Evolutionary conservation across 2,888 invertebrate genomes (phyloP).

Genomic region (Synergus laeviventris): DNA sequence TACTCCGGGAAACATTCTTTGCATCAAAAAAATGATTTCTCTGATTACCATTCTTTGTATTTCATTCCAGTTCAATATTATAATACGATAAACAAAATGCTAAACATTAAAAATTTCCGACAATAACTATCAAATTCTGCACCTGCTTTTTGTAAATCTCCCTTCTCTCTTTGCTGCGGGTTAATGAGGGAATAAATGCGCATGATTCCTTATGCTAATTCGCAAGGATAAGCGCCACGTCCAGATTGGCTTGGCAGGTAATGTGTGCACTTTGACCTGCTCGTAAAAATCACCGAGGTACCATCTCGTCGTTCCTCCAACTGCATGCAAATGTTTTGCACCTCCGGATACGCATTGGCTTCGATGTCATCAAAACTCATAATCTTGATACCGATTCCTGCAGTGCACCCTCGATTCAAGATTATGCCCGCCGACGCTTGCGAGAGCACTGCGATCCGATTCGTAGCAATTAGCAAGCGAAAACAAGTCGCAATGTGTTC

Average conservation of each 20-base stretch:
- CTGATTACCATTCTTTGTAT: too few relatives aligned
- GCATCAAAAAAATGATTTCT: too few relatives aligned
- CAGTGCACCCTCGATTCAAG: constrained; percentile 17
- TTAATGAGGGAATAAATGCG: constrained; percentile 65
- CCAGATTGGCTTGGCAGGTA: constrained; percentile 61
- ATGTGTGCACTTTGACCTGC: constrained; percentile 67
- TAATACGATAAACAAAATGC: too few relatives aligned
- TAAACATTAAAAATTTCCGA: too few relatives aligned
- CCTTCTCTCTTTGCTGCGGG: constrained; percentile 19
- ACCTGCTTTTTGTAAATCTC: constrained; percentile 7
- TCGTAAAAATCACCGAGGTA: constrained; percentile 70
- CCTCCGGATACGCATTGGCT: constrained; percentile 46
- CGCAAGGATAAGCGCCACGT: constrained; percentile 51
- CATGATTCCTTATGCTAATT: constrained; percentile 64
- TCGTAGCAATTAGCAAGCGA: constrained; percentile 49
- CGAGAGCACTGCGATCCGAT: constrained; percentile 31
- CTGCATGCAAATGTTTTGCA: constrained; percentile 60
- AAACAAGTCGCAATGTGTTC: constrained; percentile 36
- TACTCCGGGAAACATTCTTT: neutral
- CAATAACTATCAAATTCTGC: neutral
- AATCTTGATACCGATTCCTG: constrained; percentile 34
- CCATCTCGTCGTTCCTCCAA: constrained; percentile 62
- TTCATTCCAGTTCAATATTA: too few relatives aligned
- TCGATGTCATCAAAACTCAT: constrained; percentile 44
- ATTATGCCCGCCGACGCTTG: constrained; percentile 22